Conservation (phyloP, 1,140 invertebrate genomes). For the Rhyzopertha dominica region DNA sequence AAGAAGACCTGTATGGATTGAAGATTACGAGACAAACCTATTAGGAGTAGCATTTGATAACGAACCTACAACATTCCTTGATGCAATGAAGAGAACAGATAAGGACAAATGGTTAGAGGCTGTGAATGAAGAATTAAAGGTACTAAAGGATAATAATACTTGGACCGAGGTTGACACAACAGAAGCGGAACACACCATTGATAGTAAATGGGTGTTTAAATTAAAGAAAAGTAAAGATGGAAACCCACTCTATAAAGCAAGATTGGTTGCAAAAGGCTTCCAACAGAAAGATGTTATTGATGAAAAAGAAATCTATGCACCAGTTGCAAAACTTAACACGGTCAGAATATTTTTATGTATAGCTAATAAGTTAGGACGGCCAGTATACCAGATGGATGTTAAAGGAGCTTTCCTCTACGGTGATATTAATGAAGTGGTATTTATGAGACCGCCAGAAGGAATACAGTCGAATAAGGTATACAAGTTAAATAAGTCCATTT, state of each 20-base stretch:
- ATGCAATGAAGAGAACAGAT: too few species aligned
- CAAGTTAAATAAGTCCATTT: conserved; percentile 22
- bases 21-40: conserved; percentile 14
- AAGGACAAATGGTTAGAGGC: conserved; percentile 14
- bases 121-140: conserved; percentile 7
- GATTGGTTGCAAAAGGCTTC: conserved; percentile 29
- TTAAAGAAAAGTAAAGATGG: conserved; percentile 6
- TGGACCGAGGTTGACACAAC: conserved; percentile 6
- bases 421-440: conserved; percentile 36
- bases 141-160: conserved; percentile 9
- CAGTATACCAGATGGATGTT: conserved; percentile 40
- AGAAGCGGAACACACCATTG: conserved; percentile 11
- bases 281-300: conserved; percentile 28
- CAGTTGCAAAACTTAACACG: conserved; percentile 32
- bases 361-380: conserved; percentile 18
- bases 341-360: conserved; percentile 36
- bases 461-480: conserved; percentile 21
- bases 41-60: too few species aligned
- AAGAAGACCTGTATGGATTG: conserved; percentile 8
- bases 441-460: conserved; percentile 38
- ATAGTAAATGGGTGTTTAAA: conserved; percentile 33
- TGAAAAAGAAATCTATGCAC: conserved; percentile 34
- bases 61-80: too few species aligned
- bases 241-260: conserved; percentile 20
- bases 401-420: conserved; percentile 43